Evolutionary conservation across 1,140 invertebrate genomes (phyloP).

Genomic region (Zaprionus africanus): DNA sequence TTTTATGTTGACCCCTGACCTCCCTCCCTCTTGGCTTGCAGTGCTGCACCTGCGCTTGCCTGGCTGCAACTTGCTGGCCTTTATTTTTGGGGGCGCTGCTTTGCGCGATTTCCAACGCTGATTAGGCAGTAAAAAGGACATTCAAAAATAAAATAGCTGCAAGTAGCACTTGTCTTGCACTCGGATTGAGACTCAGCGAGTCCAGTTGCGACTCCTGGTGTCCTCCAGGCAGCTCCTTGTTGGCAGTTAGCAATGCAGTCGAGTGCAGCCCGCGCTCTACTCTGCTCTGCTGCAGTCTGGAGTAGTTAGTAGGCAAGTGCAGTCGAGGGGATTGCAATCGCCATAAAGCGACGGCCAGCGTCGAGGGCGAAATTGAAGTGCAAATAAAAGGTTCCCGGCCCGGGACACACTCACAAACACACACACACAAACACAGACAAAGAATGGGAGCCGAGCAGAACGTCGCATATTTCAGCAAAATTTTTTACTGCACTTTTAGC

Average conservation of each 20-base stretch:
- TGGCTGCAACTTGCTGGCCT: constrained; percentile 10
- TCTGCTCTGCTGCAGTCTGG: constrained; percentile 25
- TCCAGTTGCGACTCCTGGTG: constrained; percentile 1
- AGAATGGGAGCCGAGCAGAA: constrained; percentile 14
- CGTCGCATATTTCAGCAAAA: constrained; percentile 55
- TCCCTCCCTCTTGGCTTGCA: not conserved
- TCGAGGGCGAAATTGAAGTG: constrained; percentile 80
- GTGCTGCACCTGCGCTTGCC: not conserved
- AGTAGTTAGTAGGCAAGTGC: constrained; percentile 78
- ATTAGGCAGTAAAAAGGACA: constrained; percentile 77
- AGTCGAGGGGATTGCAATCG: constrained; percentile 77
- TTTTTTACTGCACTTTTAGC: constrained; percentile 77
- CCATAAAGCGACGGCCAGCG: constrained; percentile 63
- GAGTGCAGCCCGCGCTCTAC: not conserved
- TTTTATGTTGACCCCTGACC: constrained; percentile 62
- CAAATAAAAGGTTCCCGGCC: constrained; percentile 63
- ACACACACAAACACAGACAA: too few species aligned
- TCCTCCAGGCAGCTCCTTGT: constrained; percentile 37
- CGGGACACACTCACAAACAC: not conserved
- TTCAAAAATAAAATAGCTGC: constrained; percentile 80
- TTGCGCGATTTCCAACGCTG: constrained; percentile 61
- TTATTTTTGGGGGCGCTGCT: constrained; percentile 60
- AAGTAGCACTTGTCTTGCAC: constrained; percentile 74
- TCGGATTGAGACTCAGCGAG: not conserved
- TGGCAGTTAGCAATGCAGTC: constrained; percentile 37